Evolutionary conservation across 37 sponge, comb jelly and placozoan species (phyloP), one percentile per base, ranked within the genome.

Genomic region (Lycopodina hypogea): DNA sequence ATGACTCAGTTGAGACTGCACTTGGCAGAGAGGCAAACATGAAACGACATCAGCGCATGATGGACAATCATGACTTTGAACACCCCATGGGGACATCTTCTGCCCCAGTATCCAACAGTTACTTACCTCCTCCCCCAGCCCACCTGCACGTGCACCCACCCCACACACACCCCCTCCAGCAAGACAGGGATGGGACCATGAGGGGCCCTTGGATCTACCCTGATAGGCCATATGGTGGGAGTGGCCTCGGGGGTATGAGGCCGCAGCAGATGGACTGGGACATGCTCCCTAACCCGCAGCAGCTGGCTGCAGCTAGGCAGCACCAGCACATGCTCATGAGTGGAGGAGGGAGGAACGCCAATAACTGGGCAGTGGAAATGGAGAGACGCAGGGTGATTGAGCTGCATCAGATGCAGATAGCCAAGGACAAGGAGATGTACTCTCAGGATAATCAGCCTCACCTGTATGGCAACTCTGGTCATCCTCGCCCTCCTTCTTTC

Each of bases 361-460:
- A 72, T 1, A 61, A 77, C 39, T 84, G 84, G 84, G 78, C 78
- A 0, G 58, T 77, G 3, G 84, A 84, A 52, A 84, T 84, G 78
- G 84, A 84, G 41, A 61, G 51, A 39, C 69, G 84, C 36, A 70
- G 84, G 33, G 38, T 70, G 37, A 42, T 70, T 48, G 84, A 84
- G 42, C 71, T 77, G 15, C 59, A 58, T 60, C 62, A 70, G 78
- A 77, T 84, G 76, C 41, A 68, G 53, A 55, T 56, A n/a, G 58
- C 45, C 19, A 72, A 81, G 65, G 48, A 48, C 38, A 68, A 53
- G 40, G 28, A 51, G 38, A 42, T 45, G 52, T 17, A 74, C 30
- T 28, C 29, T 45, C 45, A 56, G 52, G 40, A 21, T 45, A 35
- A 7, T 67, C 9, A 32, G 30, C 38, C 68, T 30, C n/a, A 36